These are phyloP conservation scores for Rhinopomastus cyanomelas DNA, from an alignment of 2,113 vertebrate species.

Conservation along the genomic window DNA sequence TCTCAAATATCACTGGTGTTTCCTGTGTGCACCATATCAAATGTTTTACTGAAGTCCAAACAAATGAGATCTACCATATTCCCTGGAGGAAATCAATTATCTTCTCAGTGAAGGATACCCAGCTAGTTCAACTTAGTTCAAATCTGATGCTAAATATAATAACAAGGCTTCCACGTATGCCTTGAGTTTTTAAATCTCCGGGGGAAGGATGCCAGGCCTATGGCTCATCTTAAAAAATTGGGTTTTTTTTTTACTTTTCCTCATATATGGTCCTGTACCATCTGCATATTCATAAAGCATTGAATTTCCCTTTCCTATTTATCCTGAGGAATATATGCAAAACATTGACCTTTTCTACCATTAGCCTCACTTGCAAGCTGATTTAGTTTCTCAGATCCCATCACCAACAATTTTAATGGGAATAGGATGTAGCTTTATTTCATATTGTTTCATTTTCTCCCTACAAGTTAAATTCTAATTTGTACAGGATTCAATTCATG, in stretches of 20 bases:
- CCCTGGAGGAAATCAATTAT: background rate
- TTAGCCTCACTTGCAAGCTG: background rate
- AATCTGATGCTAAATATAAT: background rate
- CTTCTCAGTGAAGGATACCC: background rate
- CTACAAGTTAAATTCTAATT: background rate
- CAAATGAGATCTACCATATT: background rate
- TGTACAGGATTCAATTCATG: background rate
- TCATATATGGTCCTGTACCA: fast-evolving
- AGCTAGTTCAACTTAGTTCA: background rate
- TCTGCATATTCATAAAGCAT: background rate
- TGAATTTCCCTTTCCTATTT: background rate
- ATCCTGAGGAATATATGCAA: background rate
- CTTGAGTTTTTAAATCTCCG: background rate
- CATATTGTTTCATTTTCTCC: background rate
- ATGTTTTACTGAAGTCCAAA: constrained; percentile 21
- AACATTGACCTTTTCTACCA: background rate
- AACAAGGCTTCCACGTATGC: background rate
- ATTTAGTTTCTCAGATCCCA: background rate
- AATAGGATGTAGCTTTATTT: background rate
- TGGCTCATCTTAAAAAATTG: background rate
- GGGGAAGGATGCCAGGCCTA: background rate
- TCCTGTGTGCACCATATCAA: background rate
- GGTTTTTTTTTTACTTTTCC: background rate
- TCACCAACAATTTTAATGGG: background rate
- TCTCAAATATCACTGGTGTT: background rate